phyloP scores from a whole-genome alignment of 1,140 invertebrate genomes.

The Eulimnadia texana region DNA sequence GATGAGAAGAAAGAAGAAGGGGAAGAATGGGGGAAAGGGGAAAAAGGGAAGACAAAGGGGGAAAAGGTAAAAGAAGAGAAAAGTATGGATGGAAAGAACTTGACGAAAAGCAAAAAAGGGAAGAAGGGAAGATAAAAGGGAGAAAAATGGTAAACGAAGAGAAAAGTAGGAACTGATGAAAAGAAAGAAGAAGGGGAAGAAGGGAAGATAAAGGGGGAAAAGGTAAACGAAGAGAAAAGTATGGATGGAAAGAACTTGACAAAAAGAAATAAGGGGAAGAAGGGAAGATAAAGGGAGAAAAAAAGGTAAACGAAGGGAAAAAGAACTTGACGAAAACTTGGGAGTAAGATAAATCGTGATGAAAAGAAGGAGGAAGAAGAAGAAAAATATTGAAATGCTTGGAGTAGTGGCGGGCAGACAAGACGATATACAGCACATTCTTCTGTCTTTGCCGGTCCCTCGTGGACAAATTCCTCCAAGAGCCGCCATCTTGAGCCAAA shows the following conservation, averaged over 20 bases:
- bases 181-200: conserved; percentile 2
- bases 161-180: background rate
- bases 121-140: background rate
- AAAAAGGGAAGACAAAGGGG: too few relatives aligned
- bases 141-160: background rate
- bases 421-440: background rate
- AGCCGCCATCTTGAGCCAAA: background rate
- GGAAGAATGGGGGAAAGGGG: too few relatives aligned
- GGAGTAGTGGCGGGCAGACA: background rate
- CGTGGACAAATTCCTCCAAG: background rate
- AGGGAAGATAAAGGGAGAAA: too few relatives aligned
- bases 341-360: background rate
- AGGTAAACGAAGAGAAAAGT: background rate
- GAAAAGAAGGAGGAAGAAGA: background rate
- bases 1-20: too few relatives aligned
- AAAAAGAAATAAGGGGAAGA: too few relatives aligned
- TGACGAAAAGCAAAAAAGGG: too few relatives aligned
- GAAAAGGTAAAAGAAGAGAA: background rate
- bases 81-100: too few relatives aligned
- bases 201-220: background rate
- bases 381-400: background rate
- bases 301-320: background rate
- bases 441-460: background rate
- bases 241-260: too few relatives aligned
- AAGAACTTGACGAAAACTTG: background rate